These are phyloP conservation scores for Formicarius rufipectus DNA, from an alignment of 2,113 vertebrate species.

Conservation along the genomic window DNA sequence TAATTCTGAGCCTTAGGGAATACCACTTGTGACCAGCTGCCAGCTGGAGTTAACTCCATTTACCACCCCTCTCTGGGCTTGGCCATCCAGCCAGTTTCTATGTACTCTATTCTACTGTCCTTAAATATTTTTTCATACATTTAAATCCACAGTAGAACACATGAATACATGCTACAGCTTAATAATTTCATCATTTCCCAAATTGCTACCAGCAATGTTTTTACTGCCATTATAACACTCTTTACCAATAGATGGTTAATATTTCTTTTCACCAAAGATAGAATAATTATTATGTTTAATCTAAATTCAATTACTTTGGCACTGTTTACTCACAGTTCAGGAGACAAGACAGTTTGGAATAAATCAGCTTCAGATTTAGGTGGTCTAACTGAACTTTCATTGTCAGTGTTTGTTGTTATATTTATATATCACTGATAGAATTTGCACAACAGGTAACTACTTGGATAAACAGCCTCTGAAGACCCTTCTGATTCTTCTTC, in stretches of 20 bases:
- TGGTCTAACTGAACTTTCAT: neutral
- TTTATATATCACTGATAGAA: neutral
- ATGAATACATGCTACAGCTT: neutral
- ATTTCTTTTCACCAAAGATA: neutral
- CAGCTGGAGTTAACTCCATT: neutral
- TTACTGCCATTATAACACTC: neutral
- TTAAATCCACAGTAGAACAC: neutral
- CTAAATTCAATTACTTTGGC: neutral
- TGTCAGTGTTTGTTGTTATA: neutral
- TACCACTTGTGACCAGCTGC: neutral
- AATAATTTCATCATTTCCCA: neutral
- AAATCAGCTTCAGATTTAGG: neutral
- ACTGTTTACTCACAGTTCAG: neutral
- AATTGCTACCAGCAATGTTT: neutral
- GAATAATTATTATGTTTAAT: neutral
- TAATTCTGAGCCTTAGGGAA: neutral
- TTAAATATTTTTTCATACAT: neutral
- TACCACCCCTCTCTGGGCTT: neutral
- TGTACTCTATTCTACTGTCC: neutral
- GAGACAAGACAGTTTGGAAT: neutral
- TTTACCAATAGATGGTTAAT: neutral
- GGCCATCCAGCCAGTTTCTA: neutral
- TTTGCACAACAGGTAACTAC: neutral
- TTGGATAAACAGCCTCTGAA: neutral
- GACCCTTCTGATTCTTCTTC: neutral